Evolutionary conservation across 2,888 invertebrate genomes (phyloP), one percentile per base, ranked within the genome.

Genomic region (Diaperis boleti): DNA sequence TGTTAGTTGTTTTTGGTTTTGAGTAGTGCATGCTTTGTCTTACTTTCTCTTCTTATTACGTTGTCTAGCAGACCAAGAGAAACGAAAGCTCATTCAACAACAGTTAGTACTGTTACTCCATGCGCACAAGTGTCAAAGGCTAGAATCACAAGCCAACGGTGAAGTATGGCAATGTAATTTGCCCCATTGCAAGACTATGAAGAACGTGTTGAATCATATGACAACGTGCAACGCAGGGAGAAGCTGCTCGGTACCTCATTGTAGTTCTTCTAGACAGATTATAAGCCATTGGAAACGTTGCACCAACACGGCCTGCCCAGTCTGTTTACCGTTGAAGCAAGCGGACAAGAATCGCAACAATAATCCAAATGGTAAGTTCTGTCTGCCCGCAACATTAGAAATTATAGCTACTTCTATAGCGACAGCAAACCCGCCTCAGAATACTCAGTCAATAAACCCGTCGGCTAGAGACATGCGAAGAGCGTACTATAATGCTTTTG

Each of bases 201-300:
- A 99, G 82, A 95, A 94, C 73, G 98, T 99, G 10, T 85, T 99
- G 68, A 95, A 92, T 75, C 99, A 99, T 78, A 98, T 99, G 98
- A 96, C 96, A 71, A 94, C 92, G 7, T 99, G 99, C 83, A 89
- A 91, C 83, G 92, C 93, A 11, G 98, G 98, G 54, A 94, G 94
- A 81, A 90, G 90, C 75, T 96, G 96, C 81, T 86, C 89, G 62
- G 94, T 97, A 66, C 92, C 98, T 17, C 99, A 99, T 78, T 99
- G 99, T 84, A 97, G 97, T 68, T 98, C 98, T 13, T 98, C 98
- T 8, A 87, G 98, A 69, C 99, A 99, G 84, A 99, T 99, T 66
- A 95, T 99, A 68, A 92, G 95, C 68, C 99, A 99, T 82, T 99
- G 99, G 96, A 99, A 98, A 83, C 96, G 97, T 79, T 99, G 99